A percentile compares a stretch with the other conserved stretches of the same genome.
These are phyloP conservation scores for Hucho hucho DNA, from an alignment of 2,113 vertebrate species.

Conservation along the genomic window DNA sequence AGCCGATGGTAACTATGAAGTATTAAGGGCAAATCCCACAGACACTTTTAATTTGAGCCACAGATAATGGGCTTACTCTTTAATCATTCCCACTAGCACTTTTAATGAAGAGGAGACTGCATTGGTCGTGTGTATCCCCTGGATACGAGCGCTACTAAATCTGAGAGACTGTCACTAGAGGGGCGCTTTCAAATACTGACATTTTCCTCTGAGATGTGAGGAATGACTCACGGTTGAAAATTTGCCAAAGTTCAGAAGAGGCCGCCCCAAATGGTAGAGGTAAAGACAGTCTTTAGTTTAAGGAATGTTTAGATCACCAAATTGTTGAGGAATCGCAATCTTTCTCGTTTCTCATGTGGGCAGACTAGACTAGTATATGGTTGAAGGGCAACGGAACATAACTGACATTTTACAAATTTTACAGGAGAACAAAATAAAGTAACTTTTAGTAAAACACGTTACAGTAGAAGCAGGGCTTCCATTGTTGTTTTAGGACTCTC, in stretches of 20 bases:
- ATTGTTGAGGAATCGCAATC: not conserved
- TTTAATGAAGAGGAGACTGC: slow-evolving; percentile 28
- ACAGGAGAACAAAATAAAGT: too few species aligned
- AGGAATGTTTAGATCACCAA: slow-evolving; percentile 12
- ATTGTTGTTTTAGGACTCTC: too few species aligned
- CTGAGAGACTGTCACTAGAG: slow-evolving; percentile 19
- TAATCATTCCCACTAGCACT: slow-evolving; percentile 5
- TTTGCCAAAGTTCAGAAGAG: not conserved
- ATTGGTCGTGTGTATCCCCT: slow-evolving; percentile 11
- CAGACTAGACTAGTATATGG: too few species aligned
- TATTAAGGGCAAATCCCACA: slow-evolving; percentile 12
- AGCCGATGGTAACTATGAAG: not conserved
- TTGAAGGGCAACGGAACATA: too few species aligned
- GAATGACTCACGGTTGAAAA: not conserved
- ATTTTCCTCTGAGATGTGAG: not conserved
- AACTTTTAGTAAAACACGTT: too few species aligned
- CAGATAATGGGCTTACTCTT: slow-evolving; percentile 21
- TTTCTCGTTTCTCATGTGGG: too few species aligned
- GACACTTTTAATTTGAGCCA: slow-evolving; percentile 6
- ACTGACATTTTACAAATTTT: too few species aligned
- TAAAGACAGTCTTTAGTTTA: too few species aligned
- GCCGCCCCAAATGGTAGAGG: not conserved
- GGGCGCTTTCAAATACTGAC: not conserved
- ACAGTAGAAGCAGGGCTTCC: too few species aligned
- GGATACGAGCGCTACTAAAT: slow-evolving; percentile 30